Evolutionary conservation across 2,888 invertebrate genomes (phyloP).

Genomic region (Octodonta nipae): DNA sequence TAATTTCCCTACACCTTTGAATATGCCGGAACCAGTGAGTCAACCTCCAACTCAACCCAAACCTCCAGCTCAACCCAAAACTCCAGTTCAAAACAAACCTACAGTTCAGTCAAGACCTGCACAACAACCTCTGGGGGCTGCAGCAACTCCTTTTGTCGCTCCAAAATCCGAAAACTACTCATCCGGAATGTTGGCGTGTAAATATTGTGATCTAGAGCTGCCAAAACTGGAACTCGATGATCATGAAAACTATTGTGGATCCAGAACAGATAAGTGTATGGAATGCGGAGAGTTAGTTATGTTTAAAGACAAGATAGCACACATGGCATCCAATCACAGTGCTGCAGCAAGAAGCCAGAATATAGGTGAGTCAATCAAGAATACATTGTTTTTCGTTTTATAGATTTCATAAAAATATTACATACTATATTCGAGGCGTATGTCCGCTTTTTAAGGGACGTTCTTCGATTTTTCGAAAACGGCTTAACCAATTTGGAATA

Average conservation of each 20-base stretch:
- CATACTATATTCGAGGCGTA: too few relatives aligned
- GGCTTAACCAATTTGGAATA: too few relatives aligned
- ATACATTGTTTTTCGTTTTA: too few relatives aligned
- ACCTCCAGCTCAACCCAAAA: background rate
- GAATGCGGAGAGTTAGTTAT: conserved; percentile 57
- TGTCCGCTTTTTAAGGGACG: too few relatives aligned
- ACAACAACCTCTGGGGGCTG: background rate
- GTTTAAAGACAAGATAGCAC: conserved; percentile 52
- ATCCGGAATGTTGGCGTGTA: conserved; percentile 40
- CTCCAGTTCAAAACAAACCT: too few relatives aligned
- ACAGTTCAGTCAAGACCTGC: background rate
- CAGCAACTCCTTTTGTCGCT: background rate
- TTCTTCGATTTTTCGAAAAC: too few relatives aligned
- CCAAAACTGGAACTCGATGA: conserved; percentile 44
- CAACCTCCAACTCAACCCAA: background rate
- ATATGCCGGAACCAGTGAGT: background rate
- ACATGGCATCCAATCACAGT: conserved; percentile 52
- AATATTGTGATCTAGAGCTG: conserved; percentile 53
- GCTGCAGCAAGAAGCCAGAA: conserved; percentile 41
- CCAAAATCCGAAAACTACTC: conserved; percentile 4
- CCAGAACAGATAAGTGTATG: conserved; percentile 53
- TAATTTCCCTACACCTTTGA: too few relatives aligned
- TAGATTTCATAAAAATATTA: too few relatives aligned
- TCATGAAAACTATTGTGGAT: conserved; percentile 58
- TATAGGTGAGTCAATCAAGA: too few relatives aligned